Percentiles rank a stretch among this genome's conserved stretches.
Conservation (phyloP, 1,140 invertebrate species). For the Cydia pomonella region DNA sequence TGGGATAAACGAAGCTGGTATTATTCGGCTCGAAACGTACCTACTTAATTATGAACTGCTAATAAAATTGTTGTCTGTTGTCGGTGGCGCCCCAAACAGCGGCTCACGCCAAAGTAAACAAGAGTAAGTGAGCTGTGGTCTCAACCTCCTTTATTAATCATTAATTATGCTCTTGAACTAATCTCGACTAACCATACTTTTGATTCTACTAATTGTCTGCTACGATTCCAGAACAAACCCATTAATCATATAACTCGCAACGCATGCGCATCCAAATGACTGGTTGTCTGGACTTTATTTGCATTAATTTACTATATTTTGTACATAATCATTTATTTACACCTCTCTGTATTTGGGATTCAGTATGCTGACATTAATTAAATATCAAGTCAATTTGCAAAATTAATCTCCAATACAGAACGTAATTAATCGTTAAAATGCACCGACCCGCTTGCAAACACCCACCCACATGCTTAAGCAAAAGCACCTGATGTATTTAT, state of each 20-base stretch:
- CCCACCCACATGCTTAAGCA: constrained; percentile 19
- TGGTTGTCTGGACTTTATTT: constrained; percentile 46
- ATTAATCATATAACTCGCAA: constrained; percentile 48
- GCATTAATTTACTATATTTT: constrained; percentile 38
- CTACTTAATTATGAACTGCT: constrained; percentile 40
- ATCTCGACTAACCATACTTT: constrained; percentile 72
- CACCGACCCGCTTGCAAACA: constrained; percentile 30
- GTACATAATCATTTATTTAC: constrained; percentile 23
- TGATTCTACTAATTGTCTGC: constrained; percentile 68
- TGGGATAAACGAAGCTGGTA: no score
- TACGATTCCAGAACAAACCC: constrained; percentile 59
- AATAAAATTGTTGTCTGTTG: constrained; percentile 81
- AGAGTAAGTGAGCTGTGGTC: constrained; percentile 83
- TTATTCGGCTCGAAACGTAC: no score
- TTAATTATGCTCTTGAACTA: constrained; percentile 70
- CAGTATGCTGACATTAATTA: not conserved
- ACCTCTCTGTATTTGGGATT: constrained; percentile 22
- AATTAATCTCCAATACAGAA: constrained; percentile 14
- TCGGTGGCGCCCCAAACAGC: constrained; percentile 81
- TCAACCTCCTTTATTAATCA: constrained; percentile 75
- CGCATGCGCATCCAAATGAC: constrained; percentile 15
- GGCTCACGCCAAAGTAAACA: constrained; percentile 80
- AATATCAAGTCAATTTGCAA: not conserved
- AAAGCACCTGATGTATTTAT: constrained; percentile 6
- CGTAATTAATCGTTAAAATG: constrained; percentile 6